These are phyloP conservation scores for Hoplias malabaricus DNA, from an alignment of 2,113 vertebrate species.

Conservation along the genomic window DNA sequence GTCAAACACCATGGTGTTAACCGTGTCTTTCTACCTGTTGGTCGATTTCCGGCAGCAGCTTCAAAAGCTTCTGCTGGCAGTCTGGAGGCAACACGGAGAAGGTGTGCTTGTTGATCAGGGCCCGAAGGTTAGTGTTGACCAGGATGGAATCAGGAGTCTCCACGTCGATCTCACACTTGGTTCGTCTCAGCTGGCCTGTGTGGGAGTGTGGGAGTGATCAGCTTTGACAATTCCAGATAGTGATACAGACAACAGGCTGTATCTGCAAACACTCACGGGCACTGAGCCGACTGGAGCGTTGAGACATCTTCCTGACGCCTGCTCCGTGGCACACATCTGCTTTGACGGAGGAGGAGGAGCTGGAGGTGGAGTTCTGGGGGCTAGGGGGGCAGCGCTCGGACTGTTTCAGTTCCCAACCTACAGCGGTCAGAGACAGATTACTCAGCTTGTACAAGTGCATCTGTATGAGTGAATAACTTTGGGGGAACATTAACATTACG, in stretches of 20 bases:
- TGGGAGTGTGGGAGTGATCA: neutral
- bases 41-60: slow-evolving; percentile 91
- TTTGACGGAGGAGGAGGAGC: slow-evolving; percentile 74
- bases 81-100: slow-evolving; percentile 86
- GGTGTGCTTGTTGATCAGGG: slow-evolving; percentile 95
- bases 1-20: too few relatives aligned
- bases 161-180: slow-evolving; percentile 91
- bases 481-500: neutral
- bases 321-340: slow-evolving; percentile 78
- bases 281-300: slow-evolving; percentile 84
- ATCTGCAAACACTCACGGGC: slow-evolving; percentile 76
- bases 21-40: slow-evolving; percentile 84
- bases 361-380: slow-evolving; percentile 74
- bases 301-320: slow-evolving; percentile 83
- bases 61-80: slow-evolving; percentile 88
- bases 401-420: slow-evolving; percentile 80
- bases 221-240: neutral
- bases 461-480: neutral
- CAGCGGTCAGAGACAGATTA: slow-evolving; percentile 2
- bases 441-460: neutral
- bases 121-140: slow-evolving; percentile 95
- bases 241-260: neutral
- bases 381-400: slow-evolving; percentile 68
- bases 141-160: slow-evolving; percentile 98
- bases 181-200: slow-evolving; percentile 90